Evolutionary conservation across 1,140 invertebrate genomes (phyloP), one percentile per base, ranked within the genome.

Genomic region (Pararge aegeria): DNA sequence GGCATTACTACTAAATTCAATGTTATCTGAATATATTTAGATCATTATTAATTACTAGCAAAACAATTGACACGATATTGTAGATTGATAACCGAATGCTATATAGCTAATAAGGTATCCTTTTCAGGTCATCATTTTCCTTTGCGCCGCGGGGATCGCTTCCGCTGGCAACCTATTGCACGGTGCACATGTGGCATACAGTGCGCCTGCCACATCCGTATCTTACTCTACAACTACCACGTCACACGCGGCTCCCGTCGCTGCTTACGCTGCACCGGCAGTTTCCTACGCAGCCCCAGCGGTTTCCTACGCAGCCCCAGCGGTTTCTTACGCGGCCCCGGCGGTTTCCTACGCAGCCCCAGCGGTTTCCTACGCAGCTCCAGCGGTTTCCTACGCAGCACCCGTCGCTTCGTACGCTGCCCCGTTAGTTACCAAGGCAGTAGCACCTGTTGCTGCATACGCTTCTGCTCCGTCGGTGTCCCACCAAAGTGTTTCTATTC

Each of bases 121-220:
- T 18, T 73, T 73, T 46, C 58, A 73, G 71, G 58, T 73, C 10
- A 19, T 70, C 16, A 63, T 70, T 27, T 64, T 73, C 49, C 56
- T 70, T 21, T 73, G 71, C 30, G 72, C 61, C 40, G 68, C 66
- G 51, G 64, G 69, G 48, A 71, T 75, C 51, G 72, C 72, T 29
- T 64, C 72, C 42, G 68, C 68, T 50, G 72, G 72, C 51, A 73
- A 73, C 53, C 58, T 74, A 44, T 24, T 70, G 55, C 67, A 70
- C 27, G 71, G 57, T 34, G 65, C 68, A 24, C 64, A 66, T 12
- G 65, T 72, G 15, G 64, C 74, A 10, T 68, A 68, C 38, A 66
- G 68, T 20, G 62, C 71, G 19, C 65, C 71, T 3, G 68, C 68
- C 19, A 61, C 68, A 27, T 65, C 68, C 21, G 65, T 74, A 12